Base-by-base conservation (phyloP, 1,140 invertebrate genomes). In the Latrodectus geometricus region DNA sequence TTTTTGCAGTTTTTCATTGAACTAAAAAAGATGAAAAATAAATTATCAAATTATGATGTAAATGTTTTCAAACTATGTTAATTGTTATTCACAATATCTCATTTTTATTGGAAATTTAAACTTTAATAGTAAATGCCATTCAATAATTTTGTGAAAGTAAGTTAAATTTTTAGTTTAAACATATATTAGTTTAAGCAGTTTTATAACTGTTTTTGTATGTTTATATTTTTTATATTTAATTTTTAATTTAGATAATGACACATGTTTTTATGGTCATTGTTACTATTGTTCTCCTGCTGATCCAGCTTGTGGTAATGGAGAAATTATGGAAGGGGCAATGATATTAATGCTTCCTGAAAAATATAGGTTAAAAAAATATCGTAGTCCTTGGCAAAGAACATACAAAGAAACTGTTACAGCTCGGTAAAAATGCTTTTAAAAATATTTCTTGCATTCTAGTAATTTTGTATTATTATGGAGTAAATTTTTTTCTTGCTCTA, bases 201-300 rank as follows among this genome's bases (percentile, higher is more conserved):
- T 35, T 3, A 35, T 35, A 35, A 35, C 35, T 35, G 35, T 35
- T 35, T 35, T 35, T 1, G 35, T 35, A 35, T 35, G 35, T 35
- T 35, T 35, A 35, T 35, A 35, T 35, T 35, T 35, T 35, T 35
- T 35, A 35, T 35, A 35, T 5, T 35, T 35, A 3, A 35, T 5
- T 35, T 35, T 35, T 35, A 35, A 35, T 82, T 15, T 56, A 89
- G 88, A 88, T 56, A 90, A 91, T 68, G 89, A 91, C n/a, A 90
- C 94, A 52, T 98, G 97, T 91, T 93, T 98, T 75, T 98, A 96
- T 92, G 97, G 97, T 0, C 94, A 95, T 90, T 98, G 97, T 90
- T 94, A 94, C 91, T 98, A 97, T 90, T 98, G 97, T 90, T 95
- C 94, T 86, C 92, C 93, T 77, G 93, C 94, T 87, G 95, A 97